These are phyloP conservation scores for Erythrocercus mccallii DNA, from an alignment of 2,113 vertebrate genomes.

Conservation along the genomic window DNA sequence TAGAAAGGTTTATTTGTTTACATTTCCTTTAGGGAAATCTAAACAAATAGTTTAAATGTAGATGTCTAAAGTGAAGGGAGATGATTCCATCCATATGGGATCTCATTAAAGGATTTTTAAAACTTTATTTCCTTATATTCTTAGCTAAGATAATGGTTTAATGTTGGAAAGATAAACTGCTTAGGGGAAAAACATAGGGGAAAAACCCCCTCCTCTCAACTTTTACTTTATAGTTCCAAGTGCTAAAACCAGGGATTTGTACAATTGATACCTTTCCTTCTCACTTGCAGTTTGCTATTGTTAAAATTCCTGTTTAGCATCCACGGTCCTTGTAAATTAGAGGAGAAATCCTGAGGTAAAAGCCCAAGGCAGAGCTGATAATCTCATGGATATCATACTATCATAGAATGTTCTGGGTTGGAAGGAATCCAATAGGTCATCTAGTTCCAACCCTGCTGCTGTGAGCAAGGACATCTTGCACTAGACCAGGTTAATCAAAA, in stretches of 20 bases:
- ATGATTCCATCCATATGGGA: not conserved
- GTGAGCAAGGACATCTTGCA: accelerated
- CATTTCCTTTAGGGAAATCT: not conserved
- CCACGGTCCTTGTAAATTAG: not conserved
- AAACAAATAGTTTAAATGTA: not conserved
- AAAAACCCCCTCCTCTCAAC: accelerated
- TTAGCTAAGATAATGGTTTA: not conserved
- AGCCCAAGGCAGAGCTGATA: not conserved
- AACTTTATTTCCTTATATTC: not conserved
- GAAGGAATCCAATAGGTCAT: not conserved
- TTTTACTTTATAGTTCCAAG: not conserved
- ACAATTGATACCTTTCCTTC: not conserved
- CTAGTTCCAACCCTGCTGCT: not conserved
- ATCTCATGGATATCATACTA: not conserved
- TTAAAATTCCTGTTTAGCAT: not conserved
- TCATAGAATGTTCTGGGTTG: not conserved
- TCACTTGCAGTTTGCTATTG: not conserved
- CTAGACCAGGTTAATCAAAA: not conserved
- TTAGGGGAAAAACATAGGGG: not conserved
- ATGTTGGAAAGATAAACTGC: not conserved
- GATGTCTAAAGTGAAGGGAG: not conserved
- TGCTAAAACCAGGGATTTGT: not conserved
- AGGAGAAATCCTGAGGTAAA: not conserved
- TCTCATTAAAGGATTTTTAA: not conserved
- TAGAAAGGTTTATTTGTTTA: not conserved